Evolutionary conservation across 2,797 vertebrate genomes (phyloP).

Genomic region (Myotis findleyi): DNA sequence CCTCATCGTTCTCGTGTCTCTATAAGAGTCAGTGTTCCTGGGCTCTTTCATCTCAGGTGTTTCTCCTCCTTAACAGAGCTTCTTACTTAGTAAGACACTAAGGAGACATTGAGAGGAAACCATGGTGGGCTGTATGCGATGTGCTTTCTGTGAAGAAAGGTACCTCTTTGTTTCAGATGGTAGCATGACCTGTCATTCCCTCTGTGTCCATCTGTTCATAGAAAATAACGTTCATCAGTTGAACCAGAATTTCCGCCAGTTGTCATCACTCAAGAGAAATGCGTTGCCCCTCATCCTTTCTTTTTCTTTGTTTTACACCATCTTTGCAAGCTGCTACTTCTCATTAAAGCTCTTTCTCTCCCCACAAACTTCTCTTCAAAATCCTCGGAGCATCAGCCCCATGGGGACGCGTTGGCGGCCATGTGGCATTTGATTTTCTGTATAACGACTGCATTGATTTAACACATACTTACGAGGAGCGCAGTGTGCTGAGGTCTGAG

Average conservation of each 20-base stretch:
- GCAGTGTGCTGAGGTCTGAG: background rate
- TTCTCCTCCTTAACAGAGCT: background rate
- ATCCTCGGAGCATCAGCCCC: background rate
- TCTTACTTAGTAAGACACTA: constrained; percentile 35
- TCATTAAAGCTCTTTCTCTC: background rate
- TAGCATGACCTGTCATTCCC: constrained; percentile 18
- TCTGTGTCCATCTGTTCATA: constrained; percentile 45
- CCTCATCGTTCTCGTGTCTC: background rate
- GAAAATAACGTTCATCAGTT: constrained; percentile 48
- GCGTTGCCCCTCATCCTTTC: background rate
- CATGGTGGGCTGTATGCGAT: constrained; percentile 27
- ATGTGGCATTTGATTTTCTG: background rate
- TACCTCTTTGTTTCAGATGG: constrained; percentile 33
- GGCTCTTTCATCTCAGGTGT: background rate
- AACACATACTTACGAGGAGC: background rate
- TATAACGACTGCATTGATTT: background rate
- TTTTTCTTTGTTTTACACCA: background rate
- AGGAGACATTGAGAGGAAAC: constrained; percentile 25
- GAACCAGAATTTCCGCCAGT: constrained; percentile 37
- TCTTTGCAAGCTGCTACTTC: constrained; percentile 25
- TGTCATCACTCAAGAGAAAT: constrained; percentile 53
- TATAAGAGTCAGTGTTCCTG: constrained; percentile 27
- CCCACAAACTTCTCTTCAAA: background rate
- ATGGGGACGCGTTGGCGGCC: background rate
- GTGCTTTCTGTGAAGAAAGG: constrained; percentile 50